Evolutionary conservation across 2,797 vertebrate species (phyloP).

Genomic region (Cryptoblepharus egeriae): DNA sequence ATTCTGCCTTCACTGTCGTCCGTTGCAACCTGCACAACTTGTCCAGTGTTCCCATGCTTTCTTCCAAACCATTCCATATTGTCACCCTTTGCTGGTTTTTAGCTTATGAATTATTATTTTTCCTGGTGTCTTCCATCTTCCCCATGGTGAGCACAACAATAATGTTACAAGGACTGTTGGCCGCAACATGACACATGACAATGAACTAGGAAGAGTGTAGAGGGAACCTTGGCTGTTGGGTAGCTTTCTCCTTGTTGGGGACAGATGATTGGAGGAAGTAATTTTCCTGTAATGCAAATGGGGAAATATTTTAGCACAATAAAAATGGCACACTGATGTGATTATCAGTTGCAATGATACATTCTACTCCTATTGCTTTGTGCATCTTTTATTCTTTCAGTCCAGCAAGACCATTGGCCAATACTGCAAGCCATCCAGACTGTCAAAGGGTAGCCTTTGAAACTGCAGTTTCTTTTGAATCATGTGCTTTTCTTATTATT

Average conservation of each 20-base stretch:
- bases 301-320: neutral
- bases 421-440: constrained; percentile 52
- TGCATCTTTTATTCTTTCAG: neutral
- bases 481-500: constrained; percentile 70
- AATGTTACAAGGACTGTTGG: neutral
- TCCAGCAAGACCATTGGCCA: neutral
- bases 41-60: neutral
- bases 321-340: neutral
- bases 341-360: neutral
- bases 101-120: neutral
- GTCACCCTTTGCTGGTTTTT: neutral
- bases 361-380: neutral
- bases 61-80: neutral
- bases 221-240: neutral
- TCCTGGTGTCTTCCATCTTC: neutral
- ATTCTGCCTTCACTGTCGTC: no score
- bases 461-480: constrained; percentile 65
- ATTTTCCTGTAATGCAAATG: neutral
- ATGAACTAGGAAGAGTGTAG: neutral
- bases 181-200: neutral
- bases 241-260: neutral
- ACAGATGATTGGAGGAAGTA: neutral
- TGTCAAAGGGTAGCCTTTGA: constrained; percentile 62
- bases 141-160: neutral
- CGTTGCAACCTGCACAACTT: neutral